These are phyloP conservation scores for Ceyx melanurus DNA, from an alignment of 2,113 vertebrate species.

Conservation along the genomic window DNA sequence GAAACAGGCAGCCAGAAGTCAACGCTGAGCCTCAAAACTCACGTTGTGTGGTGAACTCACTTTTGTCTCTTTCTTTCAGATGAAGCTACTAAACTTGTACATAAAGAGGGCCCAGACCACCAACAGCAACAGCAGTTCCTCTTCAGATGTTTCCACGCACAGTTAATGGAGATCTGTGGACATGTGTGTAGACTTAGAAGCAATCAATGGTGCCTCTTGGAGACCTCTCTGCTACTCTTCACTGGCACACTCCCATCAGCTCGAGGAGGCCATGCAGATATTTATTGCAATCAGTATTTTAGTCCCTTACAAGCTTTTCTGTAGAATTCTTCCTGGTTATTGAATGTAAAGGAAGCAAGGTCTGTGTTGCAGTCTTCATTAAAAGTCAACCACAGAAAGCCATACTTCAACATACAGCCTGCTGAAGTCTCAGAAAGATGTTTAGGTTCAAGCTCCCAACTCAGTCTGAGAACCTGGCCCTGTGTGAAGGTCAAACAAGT, in stretches of 20 bases:
- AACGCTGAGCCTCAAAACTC: neutral
- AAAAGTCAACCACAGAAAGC: constrained; percentile 63
- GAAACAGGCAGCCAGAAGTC: neutral
- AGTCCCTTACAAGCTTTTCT: constrained; percentile 78
- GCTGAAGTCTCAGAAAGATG: constrained; percentile 50
- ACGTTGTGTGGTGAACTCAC: neutral
- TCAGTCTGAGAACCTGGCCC: neutral
- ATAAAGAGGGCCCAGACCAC: constrained; percentile 96
- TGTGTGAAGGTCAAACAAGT: constrained; percentile 33
- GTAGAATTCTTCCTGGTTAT: constrained; percentile 79
- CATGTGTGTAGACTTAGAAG: constrained; percentile 68
- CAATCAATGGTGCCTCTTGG: constrained; percentile 74
- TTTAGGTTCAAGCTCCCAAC: constrained; percentile 26
- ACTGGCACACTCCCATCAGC: constrained; percentile 59
- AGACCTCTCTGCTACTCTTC: constrained; percentile 69
- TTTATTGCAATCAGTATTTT: constrained; percentile 87
- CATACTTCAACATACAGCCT: constrained; percentile 63
- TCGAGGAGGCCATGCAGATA: constrained; percentile 69
- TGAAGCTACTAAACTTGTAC: constrained; percentile 96
- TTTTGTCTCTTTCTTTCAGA: constrained; percentile 74
- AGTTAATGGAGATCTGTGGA: constrained; percentile 81
- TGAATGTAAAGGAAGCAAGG: constrained; percentile 82
- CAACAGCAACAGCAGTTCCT: constrained; percentile 97
- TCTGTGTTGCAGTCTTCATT: constrained; percentile 70
- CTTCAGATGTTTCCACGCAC: constrained; percentile 95